Conservation (phyloP, 2,113 vertebrate species). For the Orthonyx spaldingii region DNA sequence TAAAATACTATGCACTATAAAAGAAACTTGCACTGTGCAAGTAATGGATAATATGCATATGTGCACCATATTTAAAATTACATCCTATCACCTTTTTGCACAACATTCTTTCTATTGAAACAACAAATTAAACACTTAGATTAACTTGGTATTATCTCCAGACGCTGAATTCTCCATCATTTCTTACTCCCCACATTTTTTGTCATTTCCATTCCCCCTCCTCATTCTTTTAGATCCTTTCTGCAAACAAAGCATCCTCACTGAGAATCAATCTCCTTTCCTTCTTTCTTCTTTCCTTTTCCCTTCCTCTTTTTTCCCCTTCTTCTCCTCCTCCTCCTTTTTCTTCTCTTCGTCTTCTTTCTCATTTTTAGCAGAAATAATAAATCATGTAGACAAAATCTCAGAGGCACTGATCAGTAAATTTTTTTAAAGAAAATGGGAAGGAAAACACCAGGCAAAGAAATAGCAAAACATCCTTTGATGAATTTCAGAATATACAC, state of each 20-base stretch:
- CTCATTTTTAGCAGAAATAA: not conserved
- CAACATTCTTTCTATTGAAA: not conserved
- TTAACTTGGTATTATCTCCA: not conserved
- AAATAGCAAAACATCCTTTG: not conserved
- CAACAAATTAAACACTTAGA: not conserved
- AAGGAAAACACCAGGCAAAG: not conserved
- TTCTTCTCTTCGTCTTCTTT: not conserved
- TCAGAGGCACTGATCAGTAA: not conserved
- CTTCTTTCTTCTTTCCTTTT: not conserved
- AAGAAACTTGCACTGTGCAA: not conserved
- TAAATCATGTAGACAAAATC: not conserved
- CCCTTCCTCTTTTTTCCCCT: not conserved
- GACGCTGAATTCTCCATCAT: not conserved
- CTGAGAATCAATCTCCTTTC: not conserved
- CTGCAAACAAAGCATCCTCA: not conserved
- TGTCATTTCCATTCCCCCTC: not conserved
- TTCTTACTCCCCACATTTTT: not conserved
- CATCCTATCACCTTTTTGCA: not conserved
- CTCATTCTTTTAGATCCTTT: not conserved
- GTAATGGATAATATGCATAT: not conserved
- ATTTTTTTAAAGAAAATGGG: not conserved
- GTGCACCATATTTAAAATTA: not conserved
- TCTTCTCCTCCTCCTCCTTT: not conserved
- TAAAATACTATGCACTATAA: too few species aligned
- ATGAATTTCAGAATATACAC: not conserved